Evolutionary conservation across 2,113 vertebrate genomes (phyloP).

Genomic region (Stegostoma tigrinum): DNA sequence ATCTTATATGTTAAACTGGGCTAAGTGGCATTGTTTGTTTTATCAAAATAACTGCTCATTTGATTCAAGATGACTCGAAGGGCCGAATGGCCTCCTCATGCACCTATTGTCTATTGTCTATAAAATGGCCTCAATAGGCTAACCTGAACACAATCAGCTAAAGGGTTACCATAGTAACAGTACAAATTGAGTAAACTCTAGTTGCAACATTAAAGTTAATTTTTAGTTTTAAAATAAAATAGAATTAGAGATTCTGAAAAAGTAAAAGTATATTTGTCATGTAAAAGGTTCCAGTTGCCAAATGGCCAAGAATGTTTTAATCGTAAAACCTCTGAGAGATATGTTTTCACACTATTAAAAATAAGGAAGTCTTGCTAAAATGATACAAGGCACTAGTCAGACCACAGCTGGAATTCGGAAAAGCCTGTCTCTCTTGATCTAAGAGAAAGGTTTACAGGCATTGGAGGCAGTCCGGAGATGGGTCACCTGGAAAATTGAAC

Average conservation of each 20-base stretch:
- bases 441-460: too few species aligned
- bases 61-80: not conserved
- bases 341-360: not conserved
- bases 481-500: too few species aligned
- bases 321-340: not conserved
- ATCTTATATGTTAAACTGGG: not conserved
- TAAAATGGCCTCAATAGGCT: not conserved
- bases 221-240: not conserved
- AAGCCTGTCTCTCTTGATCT: too few species aligned
- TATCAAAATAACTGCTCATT: not conserved
- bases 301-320: not conserved
- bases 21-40: not conserved
- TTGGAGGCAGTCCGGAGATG: too few species aligned
- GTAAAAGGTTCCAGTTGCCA: not conserved
- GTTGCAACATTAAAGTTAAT: not conserved
- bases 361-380: not conserved
- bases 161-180: not conserved
- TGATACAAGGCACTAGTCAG: too few species aligned
- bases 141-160: not conserved
- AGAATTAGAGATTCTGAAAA: not conserved
- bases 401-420: too few species aligned
- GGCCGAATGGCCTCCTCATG: too few species aligned
- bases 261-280: not conserved
- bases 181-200: not conserved
- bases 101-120: too few species aligned